Evolutionary conservation across 1,140 invertebrate species (phyloP), one percentile per base, ranked within the genome.

Genomic region (Tetragnatha versicolor): DNA sequence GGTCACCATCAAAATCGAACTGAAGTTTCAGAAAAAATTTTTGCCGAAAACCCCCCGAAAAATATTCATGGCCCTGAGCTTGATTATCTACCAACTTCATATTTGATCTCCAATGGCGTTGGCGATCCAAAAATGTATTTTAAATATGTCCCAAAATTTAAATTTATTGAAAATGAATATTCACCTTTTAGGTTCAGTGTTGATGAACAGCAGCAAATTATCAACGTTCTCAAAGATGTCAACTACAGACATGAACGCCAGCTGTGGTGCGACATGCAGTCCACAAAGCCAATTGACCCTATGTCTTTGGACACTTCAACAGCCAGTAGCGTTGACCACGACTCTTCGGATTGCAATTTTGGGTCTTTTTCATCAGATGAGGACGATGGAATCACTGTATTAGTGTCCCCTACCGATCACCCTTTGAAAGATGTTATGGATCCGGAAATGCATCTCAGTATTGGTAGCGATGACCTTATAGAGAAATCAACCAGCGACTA

Each of bases 131-230:
- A n/a, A n/a, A n/a, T n/a, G n/a, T n/a, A n/a, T n/a, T n/a, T n/a
- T n/a, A n/a, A n/a, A n/a, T n/a, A n/a, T n/a, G n/a, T n/a, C n/a
- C n/a, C n/a, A n/a, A n/a, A n/a, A n/a, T n/a, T n/a, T n/a, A n/a
- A n/a, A n/a, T n/a, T n/a, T n/a, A n/a, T n/a, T n/a, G n/a, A n/a
- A n/a, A n/a, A n/a, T n/a, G n/a, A n/a, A n/a, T n/a, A n/a, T n/a
- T n/a, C n/a, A n/a, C n/a, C n/a, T n/a, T 58, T 2, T n/a, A 77
- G 73, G 73, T 77, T 49, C 61, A 10, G 37, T 3, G 14, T 35
- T 1, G 73, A 65, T 12, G 73, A 77, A 17, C 73, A 77, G 22
- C 45, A 77, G 25, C 60, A 77, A 35, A 77, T 77, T 0, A 37
- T 77, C 2, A 49, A 77, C 4, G 53, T 61, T 22, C 25, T 77